Evolutionary conservation across 2,797 vertebrate species (phyloP).

Genomic region (Sebastolobus altivelis): DNA sequence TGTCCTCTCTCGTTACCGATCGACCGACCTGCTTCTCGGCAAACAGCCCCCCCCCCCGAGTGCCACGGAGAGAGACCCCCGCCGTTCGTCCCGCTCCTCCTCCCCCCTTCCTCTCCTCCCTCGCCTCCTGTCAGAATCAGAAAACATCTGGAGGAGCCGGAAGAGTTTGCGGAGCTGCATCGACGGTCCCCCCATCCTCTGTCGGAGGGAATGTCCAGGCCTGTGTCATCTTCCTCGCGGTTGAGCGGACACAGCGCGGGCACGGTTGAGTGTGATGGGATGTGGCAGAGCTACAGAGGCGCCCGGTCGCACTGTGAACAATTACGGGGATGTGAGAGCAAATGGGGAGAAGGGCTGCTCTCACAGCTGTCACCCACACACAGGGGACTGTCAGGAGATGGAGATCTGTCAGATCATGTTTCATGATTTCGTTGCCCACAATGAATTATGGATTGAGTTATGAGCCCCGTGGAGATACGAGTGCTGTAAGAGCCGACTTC

Average conservation of each 20-base stretch:
- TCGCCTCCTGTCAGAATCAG: slow-evolving; percentile 65
- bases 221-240: slow-evolving; percentile 62
- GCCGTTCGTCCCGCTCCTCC: slow-evolving; percentile 10
- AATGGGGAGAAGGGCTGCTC: slow-evolving; percentile 57
- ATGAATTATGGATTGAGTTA: slow-evolving; percentile 77
- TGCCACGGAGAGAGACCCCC: slow-evolving; percentile 55
- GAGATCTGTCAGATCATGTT: slow-evolving; percentile 74
- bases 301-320: slow-evolving; percentile 68
- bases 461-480: slow-evolving; percentile 40
- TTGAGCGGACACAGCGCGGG: slow-evolving; percentile 40
- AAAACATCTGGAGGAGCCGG: slow-evolving; percentile 66
- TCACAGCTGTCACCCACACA: slow-evolving; percentile 78
- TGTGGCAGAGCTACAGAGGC: slow-evolving; percentile 76
- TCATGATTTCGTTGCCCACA: slow-evolving; percentile 54
- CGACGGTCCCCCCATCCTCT: slow-evolving; percentile 20
- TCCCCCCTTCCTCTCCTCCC: slow-evolving; percentile 18
- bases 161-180: slow-evolving; percentile 19
- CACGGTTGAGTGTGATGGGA: slow-evolving; percentile 72
- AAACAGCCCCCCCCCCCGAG: slow-evolving; percentile 61
- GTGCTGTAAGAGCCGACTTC: slow-evolving; percentile 49
- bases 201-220: slow-evolving; percentile 50
- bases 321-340: slow-evolving; percentile 78
- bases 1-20: slow-evolving; percentile 81
- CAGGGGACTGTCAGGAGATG: slow-evolving; percentile 64
- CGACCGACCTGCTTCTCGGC: slow-evolving; percentile 58